phyloP scores from a whole-genome alignment of 2,888 invertebrate genomes.

The Phalera bucephala region DNA sequence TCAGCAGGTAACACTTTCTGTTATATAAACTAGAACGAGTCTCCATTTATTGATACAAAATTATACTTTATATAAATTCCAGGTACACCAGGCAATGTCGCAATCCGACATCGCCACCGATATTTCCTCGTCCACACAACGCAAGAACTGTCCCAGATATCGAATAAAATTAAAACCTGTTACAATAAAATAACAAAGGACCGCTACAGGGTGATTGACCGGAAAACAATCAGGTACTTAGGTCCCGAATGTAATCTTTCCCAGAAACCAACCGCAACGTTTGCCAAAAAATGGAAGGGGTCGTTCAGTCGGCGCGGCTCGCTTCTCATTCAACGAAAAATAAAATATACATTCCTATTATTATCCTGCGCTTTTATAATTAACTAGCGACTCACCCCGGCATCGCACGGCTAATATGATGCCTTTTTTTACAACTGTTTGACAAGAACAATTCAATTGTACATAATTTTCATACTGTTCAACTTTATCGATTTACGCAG shows the following conservation, averaged over 20 bases:
- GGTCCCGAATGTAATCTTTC: slow-evolving; percentile 74
- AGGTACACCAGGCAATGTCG: background rate
- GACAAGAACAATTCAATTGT: too few relatives aligned
- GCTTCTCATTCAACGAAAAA: slow-evolving; percentile 48
- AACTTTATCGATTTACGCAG: too few relatives aligned
- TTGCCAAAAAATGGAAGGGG: slow-evolving; percentile 69
- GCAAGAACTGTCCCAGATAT: slow-evolving; percentile 48
- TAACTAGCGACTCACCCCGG: too few relatives aligned
- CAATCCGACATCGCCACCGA: background rate
- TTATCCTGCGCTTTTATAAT: slow-evolving; percentile 65
- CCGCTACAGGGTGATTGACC: slow-evolving; percentile 63
- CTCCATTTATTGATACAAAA: too few relatives aligned
- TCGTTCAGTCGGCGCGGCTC: slow-evolving; percentile 47
- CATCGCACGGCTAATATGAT: too few relatives aligned
- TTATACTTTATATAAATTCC: background rate
- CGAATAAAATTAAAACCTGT: slow-evolving; percentile 52
- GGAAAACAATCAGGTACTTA: slow-evolving; percentile 77
- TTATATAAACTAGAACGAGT: too few relatives aligned
- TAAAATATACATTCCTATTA: slow-evolving; percentile 62
- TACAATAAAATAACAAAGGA: slow-evolving; percentile 58
- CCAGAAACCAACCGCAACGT: slow-evolving; percentile 64
- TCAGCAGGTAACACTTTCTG: too few relatives aligned
- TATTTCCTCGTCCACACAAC: slow-evolving; percentile 4
- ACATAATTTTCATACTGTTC: too few relatives aligned
- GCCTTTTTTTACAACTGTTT: too few relatives aligned